These are phyloP conservation scores for Cochlearius cochlearius DNA, from an alignment of 2,113 vertebrate genomes.

Conservation along the genomic window DNA sequence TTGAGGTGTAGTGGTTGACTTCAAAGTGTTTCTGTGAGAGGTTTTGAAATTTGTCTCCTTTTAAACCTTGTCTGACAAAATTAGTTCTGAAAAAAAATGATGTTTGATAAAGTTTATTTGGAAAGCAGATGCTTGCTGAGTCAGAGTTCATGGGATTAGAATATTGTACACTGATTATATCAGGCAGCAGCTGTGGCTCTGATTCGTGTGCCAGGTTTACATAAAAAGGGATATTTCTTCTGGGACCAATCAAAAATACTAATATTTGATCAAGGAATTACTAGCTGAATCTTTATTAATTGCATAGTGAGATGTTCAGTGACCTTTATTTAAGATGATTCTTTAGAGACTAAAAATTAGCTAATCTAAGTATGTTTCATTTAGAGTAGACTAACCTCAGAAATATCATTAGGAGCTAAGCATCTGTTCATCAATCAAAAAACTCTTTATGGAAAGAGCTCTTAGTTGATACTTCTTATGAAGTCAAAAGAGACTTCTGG, in stretches of 20 bases:
- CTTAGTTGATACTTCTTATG: background rate
- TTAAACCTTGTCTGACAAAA: constrained; percentile 19
- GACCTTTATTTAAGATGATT: constrained; percentile 51
- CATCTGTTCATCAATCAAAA: constrained; percentile 39
- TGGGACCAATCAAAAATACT: constrained; percentile 62
- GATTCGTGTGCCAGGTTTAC: constrained; percentile 49
- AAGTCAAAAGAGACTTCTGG: background rate
- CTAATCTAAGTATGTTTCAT: constrained; percentile 33
- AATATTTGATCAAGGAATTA: constrained; percentile 63
- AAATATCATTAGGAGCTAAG: constrained; percentile 7
- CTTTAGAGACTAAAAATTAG: constrained; percentile 26
- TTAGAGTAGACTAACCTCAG: constrained; percentile 31
- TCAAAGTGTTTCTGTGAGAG: background rate
- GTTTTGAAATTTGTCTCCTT: background rate
- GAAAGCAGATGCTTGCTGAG: constrained; percentile 63
- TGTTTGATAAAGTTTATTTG: constrained; percentile 37
- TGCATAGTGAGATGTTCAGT: constrained; percentile 8
- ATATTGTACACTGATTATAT: constrained; percentile 52
- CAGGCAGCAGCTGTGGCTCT: constrained; percentile 57
- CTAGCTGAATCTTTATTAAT: constrained; percentile 59
- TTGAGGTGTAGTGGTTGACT: background rate
- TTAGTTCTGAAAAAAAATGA: background rate
- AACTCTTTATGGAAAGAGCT: background rate
- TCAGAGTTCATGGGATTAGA: constrained; percentile 58
- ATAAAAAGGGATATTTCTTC: constrained; percentile 52